These are phyloP conservation scores for Zalophus californianus DNA, from an alignment of 2,797 vertebrate species.

Conservation along the genomic window DNA sequence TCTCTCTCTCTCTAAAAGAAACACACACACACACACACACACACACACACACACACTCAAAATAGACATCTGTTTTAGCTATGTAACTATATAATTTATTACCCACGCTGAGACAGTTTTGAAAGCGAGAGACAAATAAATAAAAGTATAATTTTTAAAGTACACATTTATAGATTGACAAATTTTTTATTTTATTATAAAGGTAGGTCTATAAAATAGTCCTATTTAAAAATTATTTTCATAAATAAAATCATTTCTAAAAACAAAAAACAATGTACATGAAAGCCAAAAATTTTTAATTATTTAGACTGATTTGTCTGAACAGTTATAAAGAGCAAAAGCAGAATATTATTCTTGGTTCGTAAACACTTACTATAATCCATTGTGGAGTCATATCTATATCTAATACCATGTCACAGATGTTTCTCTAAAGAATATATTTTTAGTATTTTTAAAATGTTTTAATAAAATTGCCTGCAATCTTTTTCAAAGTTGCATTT, in stretches of 20 bases:
- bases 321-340: slow-evolving; percentile 1
- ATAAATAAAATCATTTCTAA: slow-evolving; percentile 41
- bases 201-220: slow-evolving; percentile 27
- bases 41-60: neutral
- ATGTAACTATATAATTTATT: slow-evolving; percentile 36
- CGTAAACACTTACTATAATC: neutral
- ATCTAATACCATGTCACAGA: neutral
- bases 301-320: neutral
- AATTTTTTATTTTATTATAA: slow-evolving; percentile 15
- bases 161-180: slow-evolving; percentile 48
- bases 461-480: slow-evolving; percentile 28
- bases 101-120: slow-evolving; percentile 45
- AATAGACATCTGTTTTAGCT: slow-evolving; percentile 50
- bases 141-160: slow-evolving; percentile 56
- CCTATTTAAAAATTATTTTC: slow-evolving; percentile 49
- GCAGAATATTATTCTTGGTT: neutral
- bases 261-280: neutral
- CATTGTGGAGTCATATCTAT: neutral
- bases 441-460: neutral
- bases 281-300: neutral
- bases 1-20: neutral
- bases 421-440: slow-evolving; percentile 31
- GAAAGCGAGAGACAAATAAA: slow-evolving; percentile 64
- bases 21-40: neutral
- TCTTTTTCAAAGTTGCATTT: slow-evolving; percentile 17